These are phyloP conservation scores for Chrysopilus asiliformis DNA, from an alignment of 2,888 invertebrate species.

Conservation along the genomic window DNA sequence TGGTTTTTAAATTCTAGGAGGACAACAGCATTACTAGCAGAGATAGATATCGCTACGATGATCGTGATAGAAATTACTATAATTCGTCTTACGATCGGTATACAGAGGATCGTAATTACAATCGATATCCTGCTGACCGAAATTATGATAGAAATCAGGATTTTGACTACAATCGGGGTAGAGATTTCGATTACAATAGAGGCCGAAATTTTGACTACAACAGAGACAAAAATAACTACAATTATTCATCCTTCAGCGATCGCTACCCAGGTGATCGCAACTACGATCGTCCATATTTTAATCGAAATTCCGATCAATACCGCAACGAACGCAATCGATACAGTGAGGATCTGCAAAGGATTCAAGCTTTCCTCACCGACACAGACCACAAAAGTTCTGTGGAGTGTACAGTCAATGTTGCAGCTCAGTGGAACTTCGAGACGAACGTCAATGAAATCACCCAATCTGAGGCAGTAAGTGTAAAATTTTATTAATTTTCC, in stretches of 20 bases:
- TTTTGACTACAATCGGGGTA: slow-evolving; percentile 7
- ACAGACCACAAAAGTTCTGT: slow-evolving; percentile 64
- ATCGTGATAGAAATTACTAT: background rate
- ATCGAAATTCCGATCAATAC: slow-evolving; percentile 11
- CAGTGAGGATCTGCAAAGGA: slow-evolving; percentile 34
- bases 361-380: slow-evolving; percentile 45
- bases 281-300: slow-evolving; percentile 4
- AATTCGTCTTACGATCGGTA: too few species aligned
- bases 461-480: slow-evolving; percentile 71
- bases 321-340: slow-evolving; percentile 35
- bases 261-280: slow-evolving; percentile 16
- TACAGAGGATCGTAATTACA: too few species aligned
- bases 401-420: slow-evolving; percentile 75
- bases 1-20: too few species aligned
- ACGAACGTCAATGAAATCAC: slow-evolving; percentile 73
- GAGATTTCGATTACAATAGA: too few species aligned
- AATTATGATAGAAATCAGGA: slow-evolving; percentile 19
- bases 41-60: background rate
- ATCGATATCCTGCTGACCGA: slow-evolving; percentile 14
- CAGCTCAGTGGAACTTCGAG: slow-evolving; percentile 79
- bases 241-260: too few species aligned
- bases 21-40: too few species aligned
- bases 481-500: slow-evolving; percentile 1
- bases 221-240: slow-evolving; percentile 12
- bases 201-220: slow-evolving; percentile 8